These are phyloP conservation scores for Drosophila suzukii DNA, from an alignment of 1,140 invertebrate species.

Conservation along the genomic window DNA sequence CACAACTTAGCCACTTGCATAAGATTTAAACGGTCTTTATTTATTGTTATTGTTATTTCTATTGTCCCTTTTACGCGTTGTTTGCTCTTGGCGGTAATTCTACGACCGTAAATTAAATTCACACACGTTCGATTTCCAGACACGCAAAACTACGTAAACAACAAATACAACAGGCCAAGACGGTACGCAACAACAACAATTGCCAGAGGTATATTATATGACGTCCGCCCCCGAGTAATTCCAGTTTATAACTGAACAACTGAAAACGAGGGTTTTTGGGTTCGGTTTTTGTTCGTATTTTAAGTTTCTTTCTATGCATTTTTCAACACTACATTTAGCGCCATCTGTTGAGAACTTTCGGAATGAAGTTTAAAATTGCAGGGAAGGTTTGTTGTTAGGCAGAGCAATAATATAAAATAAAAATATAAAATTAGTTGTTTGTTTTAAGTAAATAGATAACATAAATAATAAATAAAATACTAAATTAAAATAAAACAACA, in stretches of 20 bases:
- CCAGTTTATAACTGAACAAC: conserved; percentile 51
- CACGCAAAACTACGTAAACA: conserved; percentile 49
- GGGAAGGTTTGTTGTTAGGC: too few species aligned
- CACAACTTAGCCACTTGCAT: conserved; percentile 40
- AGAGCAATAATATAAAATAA: too few species aligned
- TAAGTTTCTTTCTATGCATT: too few species aligned
- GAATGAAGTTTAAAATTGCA: too few species aligned
- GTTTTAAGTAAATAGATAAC: too few species aligned
- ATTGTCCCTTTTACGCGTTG: conserved; percentile 1
- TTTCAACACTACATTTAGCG: conserved; percentile 1
- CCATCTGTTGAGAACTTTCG: too few species aligned
- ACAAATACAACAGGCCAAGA: conserved; percentile 43
- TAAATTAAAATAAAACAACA: too few species aligned
- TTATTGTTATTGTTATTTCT: conserved; percentile 11
- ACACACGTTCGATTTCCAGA: conserved; percentile 59
- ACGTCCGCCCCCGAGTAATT: conserved; percentile 42
- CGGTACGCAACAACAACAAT: conserved; percentile 29
- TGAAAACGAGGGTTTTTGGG: not conserved
- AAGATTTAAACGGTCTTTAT: conserved; percentile 46
- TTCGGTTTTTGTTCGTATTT: too few species aligned
- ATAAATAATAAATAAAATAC: too few species aligned
- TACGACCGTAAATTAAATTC: conserved; percentile 60
- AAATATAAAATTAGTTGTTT: too few species aligned
- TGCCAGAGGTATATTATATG: not conserved
- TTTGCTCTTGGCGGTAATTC: conserved; percentile 35